Conservation (phyloP, 2,797 vertebrate genomes). For the Sylvilagus floridanus region DNA sequence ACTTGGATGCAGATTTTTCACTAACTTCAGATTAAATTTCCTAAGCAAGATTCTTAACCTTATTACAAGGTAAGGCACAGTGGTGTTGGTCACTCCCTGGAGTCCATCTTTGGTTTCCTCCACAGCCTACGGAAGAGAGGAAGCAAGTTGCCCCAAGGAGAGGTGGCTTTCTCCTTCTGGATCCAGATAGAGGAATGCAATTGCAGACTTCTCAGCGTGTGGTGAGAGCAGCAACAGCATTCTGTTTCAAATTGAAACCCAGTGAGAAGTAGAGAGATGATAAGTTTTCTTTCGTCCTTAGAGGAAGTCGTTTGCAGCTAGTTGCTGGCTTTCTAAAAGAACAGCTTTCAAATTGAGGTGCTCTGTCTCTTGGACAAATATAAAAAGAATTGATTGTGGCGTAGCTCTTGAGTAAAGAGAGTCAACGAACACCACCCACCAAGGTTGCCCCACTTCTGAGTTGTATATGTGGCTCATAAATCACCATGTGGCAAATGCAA, state of each 20-base stretch:
- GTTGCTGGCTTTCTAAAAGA: not conserved
- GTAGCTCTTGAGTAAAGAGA: not conserved
- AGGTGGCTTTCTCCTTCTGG: not conserved
- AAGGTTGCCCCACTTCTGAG: not conserved
- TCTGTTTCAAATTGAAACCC: not conserved
- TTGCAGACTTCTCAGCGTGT: not conserved
- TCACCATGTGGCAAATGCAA: constrained; percentile 30
- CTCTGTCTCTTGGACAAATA: not conserved
- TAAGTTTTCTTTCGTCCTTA: constrained; percentile 19
- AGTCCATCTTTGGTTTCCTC: not conserved
- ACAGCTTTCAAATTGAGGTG: not conserved
- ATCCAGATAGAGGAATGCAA: not conserved
- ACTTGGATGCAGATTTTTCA: constrained; percentile 20
- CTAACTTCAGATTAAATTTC: not conserved
- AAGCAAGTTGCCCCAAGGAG: not conserved
- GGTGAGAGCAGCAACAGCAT: not conserved
- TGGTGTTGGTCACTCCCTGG: not conserved
- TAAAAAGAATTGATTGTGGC: not conserved
- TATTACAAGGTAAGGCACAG: not conserved
- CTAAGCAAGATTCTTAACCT: not conserved
- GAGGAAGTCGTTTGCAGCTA: not conserved
- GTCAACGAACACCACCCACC: not conserved
- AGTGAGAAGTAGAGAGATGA: not conserved
- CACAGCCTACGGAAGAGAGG: not conserved
- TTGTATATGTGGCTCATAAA: not conserved